These are phyloP conservation scores for Nesidiocoris tenuis DNA, from an alignment of 2,888 invertebrate species.

Conservation along the genomic window DNA sequence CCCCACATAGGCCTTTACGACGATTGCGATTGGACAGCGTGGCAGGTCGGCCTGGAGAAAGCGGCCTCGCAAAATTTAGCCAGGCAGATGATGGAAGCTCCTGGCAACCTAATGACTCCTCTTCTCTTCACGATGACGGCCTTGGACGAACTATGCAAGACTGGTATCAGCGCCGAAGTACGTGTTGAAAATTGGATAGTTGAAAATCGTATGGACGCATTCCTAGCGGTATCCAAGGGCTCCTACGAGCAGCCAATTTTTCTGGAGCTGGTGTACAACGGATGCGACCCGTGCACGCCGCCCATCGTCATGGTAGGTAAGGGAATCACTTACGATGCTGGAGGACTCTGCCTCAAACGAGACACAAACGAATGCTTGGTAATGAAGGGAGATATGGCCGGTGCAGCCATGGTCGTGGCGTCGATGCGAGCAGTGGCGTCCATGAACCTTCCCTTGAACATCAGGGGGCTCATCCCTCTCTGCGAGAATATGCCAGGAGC, in stretches of 20 bases:
- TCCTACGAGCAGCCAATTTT: conserved; percentile 77
- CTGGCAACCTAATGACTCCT: conserved; percentile 77
- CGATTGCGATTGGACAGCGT: conserved; percentile 67
- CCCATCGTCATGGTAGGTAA: conserved; percentile 74
- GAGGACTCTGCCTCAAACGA: conserved; percentile 71
- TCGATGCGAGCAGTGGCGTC: conserved; percentile 74
- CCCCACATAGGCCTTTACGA: conserved; percentile 62
- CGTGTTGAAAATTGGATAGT: conserved; percentile 74
- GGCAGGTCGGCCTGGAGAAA: conserved; percentile 69
- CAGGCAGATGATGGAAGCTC: conserved; percentile 74
- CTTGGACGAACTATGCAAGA: conserved; percentile 59
- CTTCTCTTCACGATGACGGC: conserved; percentile 72
- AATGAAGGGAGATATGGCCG: conserved; percentile 85
- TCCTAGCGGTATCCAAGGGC: conserved; percentile 73
- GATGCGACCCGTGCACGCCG: conserved; percentile 60
- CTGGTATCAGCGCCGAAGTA: conserved; percentile 64
- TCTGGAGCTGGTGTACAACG: conserved; percentile 73
- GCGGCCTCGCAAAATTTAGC: conserved; percentile 80
- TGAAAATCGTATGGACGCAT: conserved; percentile 75
- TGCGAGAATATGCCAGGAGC: conserved; percentile 80
- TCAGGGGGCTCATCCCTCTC: conserved; percentile 72
- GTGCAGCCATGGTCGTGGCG: conserved; percentile 73
- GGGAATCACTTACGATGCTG: conserved; percentile 68
- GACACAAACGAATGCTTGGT: conserved; percentile 62
- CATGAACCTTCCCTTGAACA: conserved; percentile 69